Base-by-base conservation (phyloP, 92 coral and sea anemone species). In the Porites divaricata region DNA sequence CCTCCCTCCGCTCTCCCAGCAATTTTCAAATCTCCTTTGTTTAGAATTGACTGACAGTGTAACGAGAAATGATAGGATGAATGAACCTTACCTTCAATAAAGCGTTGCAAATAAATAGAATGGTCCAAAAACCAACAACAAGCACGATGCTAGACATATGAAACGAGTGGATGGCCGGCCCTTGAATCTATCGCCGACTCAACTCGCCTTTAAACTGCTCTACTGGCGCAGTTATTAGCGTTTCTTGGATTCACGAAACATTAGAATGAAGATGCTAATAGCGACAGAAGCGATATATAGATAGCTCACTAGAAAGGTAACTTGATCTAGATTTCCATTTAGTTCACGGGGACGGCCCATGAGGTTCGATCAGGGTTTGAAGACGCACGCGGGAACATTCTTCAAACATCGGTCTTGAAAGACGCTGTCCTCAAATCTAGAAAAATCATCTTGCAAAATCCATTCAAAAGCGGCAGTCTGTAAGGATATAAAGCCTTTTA, bases 51-150 rank as follows among this genome's bases (percentile, higher is more conserved):
- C 41, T 3, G 45, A 35, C 45, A 2, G 45, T 35, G 45, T 1
- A 4, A 4, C 6, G 45, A 35, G 45, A 35, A 35, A 35, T 35
- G 3, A 35, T 35, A 35, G 45, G 45, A 35, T 35, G 45, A 35
- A 35, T 35, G 4, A 35, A 77, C 92, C 45, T 76, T 70, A 86
- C 93, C 98, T 95, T 95, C 23, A 95, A 78, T 26, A 88, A 78
- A 49, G 89, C 93, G 85, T 95, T 93, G 76, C 89, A 80, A 69
- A 94, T 77, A 57, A 92, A 95, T 6, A 95, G 84, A 48, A 87
- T 56, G 66, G 90, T 78, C 98, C 98, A 95, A 70, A 93, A 90
- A 49, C 86, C 86, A 58, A 88, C 86, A 9, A 95, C 85, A n/a
- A 95, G 72, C 58, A 75, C 91, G 56, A 87, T 71, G 80, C 98